These are phyloP conservation scores for Platyscapa corneri DNA, from an alignment of 1,140 invertebrate genomes.

Conservation along the genomic window DNA sequence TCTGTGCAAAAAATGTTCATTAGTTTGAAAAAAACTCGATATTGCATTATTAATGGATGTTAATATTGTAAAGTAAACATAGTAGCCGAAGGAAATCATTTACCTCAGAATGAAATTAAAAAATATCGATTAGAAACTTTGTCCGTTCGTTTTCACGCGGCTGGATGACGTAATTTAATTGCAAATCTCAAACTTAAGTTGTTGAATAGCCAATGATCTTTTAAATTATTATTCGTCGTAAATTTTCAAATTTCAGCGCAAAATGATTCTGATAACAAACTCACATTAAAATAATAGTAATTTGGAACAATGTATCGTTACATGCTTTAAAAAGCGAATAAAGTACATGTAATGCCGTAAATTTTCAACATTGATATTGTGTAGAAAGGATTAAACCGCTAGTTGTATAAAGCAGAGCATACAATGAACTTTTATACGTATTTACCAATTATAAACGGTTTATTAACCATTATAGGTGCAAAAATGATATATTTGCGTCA, in stretches of 20 bases:
- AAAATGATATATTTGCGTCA: no score
- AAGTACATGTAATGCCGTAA: background rate
- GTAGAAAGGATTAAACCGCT: no score
- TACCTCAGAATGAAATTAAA: background rate
- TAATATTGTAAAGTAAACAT: no score
- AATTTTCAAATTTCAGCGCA: background rate
- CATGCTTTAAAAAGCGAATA: background rate
- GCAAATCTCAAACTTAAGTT: background rate
- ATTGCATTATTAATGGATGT: no score
- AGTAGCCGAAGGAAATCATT: no score
- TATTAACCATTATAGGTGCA: background rate
- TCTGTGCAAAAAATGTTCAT: no score
- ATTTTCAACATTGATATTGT: background rate
- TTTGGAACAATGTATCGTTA: background rate
- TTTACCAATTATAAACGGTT: background rate
- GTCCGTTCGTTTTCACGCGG: background rate
- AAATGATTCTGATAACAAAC: background rate
- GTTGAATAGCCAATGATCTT: background rate
- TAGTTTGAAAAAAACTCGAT: background rate
- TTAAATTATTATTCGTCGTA: background rate
- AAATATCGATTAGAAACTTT: background rate
- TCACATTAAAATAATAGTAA: background rate
- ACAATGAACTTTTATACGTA: background rate
- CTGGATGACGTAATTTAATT: background rate
- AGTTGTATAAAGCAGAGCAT: no score